Base-by-base conservation (phyloP, 2,113 vertebrate genomes). In the Pituophis catenifer region DNA sequence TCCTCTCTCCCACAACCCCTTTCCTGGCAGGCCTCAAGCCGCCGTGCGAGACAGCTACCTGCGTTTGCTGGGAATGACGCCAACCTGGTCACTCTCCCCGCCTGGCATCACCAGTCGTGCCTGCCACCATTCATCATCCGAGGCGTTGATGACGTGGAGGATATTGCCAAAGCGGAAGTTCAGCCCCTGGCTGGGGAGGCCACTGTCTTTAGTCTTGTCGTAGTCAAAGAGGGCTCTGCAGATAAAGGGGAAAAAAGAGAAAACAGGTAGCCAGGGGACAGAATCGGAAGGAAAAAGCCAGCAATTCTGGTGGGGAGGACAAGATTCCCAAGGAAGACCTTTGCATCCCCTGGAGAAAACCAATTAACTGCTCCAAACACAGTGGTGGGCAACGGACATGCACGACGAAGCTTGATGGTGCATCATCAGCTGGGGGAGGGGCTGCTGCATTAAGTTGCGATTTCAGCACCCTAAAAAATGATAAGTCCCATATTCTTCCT, bases 91-190 rank as follows among this genome's bases (percentile, higher is more conserved):
- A 91, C 98, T 98, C 93, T 98, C 98, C 13, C 98, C 98, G 58
- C 97, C 97, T 33, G 97, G 97, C 87, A 98, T 98, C 58, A 98
- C 98, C 95, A 98, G 98, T 54, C 98, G 97, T 29, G 98, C 98
- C 93, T 98, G 98, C 98, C 98, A 98, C 98, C 98, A 98, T 58
- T 98, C 98, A 88, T 98, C 98, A 91, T 98, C 98, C 62, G 98
- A 98, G 91, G 98, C 98, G 93, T 98, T 98, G 94, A 98, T 97
- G 90, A 98, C 98, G 44, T 98, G 98, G n/a, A 98, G 98, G 88
- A 98, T 98, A 92, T 98, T 98, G 0, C 98, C 98, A 95, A 98
- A 98, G 93, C 96, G 98, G 96, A 98, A 98, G 94, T 98, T 98
- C 93, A 98, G 2, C n/a, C 98, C 98, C 93, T 98, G 98, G 97